Conservation (phyloP, 2,888 invertebrate species). For the Neuroscelio doddi region DNA sequence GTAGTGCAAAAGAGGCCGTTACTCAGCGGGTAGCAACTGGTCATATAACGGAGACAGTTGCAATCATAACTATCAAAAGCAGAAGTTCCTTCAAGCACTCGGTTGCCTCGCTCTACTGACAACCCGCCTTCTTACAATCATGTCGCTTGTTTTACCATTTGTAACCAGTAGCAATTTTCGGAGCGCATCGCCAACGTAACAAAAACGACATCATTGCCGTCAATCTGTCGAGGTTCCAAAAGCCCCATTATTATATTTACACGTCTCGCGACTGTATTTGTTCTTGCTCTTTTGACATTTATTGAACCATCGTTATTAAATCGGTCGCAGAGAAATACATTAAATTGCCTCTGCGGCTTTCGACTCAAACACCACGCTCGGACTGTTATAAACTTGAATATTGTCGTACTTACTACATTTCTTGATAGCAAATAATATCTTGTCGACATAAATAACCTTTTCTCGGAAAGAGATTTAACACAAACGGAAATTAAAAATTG, state of each 20-base stretch:
- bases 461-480: too few species aligned
- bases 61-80: conserved; percentile 66
- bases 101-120: conserved; percentile 38
- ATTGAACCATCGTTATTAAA: conserved; percentile 43
- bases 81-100: conserved; percentile 52
- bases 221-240: conserved; percentile 14
- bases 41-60: conserved; percentile 52
- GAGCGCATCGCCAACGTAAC: conserved; percentile 44
- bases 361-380: too few species aligned
- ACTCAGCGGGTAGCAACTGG: conserved; percentile 54
- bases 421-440: too few species aligned
- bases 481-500: too few species aligned
- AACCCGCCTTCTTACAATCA: conserved; percentile 57
- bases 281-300: conserved; percentile 42
- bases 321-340: not conserved
- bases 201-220: conserved; percentile 47
- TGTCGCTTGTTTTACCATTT: conserved; percentile 63
- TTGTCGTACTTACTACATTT: too few species aligned
- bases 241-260: conserved; percentile 37
- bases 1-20: conserved; percentile 49
- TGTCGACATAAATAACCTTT: too few species aligned
- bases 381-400: too few species aligned
- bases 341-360: too few species aligned
- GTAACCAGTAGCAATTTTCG: conserved; percentile 58
- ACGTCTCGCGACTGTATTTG: conserved; percentile 30